Percentiles rank a stretch among this genome's conserved stretches.
phyloP scores from a whole-genome alignment of 2,888 invertebrate genomes.

The Idaea straminata region DNA sequence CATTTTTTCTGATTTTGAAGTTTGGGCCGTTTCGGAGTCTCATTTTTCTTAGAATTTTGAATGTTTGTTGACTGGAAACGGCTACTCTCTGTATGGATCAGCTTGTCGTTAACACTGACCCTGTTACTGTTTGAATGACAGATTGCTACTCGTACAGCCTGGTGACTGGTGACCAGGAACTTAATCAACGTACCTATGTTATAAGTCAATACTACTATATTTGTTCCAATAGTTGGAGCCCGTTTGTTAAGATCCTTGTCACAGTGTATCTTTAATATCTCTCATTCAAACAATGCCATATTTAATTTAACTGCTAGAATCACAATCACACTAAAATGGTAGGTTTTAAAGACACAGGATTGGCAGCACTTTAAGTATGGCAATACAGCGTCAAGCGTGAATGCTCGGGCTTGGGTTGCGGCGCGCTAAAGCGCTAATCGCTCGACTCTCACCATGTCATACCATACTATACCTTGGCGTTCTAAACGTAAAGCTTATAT shows the following conservation, averaged over 20 bases:
- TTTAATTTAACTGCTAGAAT: constrained; percentile 17
- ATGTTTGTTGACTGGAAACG: constrained; percentile 33
- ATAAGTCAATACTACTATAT: background rate
- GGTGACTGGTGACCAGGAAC: background rate
- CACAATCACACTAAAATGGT: constrained; percentile 8
- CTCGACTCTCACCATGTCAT: background rate
- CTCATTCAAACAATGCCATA: constrained; percentile 19
- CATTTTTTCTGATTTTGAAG: constrained; percentile 32
- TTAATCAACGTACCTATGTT: background rate
- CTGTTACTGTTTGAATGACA: constrained; percentile 50
- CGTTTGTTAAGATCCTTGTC: background rate
- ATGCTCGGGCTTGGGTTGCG: constrained; percentile 79
- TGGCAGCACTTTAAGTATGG: constrained; percentile 38
- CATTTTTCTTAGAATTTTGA: constrained; percentile 45
- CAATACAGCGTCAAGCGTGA: constrained; percentile 73
- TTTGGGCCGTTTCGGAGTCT: constrained; percentile 28
- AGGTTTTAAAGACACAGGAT: constrained; percentile 4
- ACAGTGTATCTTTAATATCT: constrained; percentile 2
- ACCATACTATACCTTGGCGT: background rate
- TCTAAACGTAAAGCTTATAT: background rate
- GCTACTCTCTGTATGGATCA: constrained; percentile 74
- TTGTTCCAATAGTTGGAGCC: background rate
- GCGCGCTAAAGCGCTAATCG: constrained; percentile 38
- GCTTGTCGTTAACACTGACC: constrained; percentile 78
- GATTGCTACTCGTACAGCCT: constrained; percentile 5